Evolutionary conservation across 2,888 invertebrate species (phyloP), one percentile per base, ranked within the genome.

Genomic region (Rhingia campestris): DNA sequence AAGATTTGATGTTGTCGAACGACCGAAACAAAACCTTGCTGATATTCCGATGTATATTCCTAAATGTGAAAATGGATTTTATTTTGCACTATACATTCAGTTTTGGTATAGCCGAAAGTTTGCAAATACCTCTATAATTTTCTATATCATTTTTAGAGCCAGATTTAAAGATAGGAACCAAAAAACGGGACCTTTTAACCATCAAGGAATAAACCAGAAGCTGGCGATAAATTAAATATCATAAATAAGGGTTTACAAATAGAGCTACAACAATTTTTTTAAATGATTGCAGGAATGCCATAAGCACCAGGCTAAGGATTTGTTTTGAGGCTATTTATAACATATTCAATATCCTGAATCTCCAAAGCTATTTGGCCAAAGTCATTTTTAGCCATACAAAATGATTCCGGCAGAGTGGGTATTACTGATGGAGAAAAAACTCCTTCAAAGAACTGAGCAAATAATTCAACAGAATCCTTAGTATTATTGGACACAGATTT

Each of bases 1-100:
- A 7, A 64, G 6, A 9, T 51, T 64, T 6, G 49, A 66, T 41
- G 66, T 66, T 12, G 51, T 66, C 39, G 53, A 66, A 6, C 41
- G 37, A 30, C 49, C 51, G 37, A 39, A 39, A 51, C 37, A 64
- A 64, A 51, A n/a, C 51, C 64, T 4, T 66, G 41, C 22, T 66
- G 41, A n/a, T n/a, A n/a, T n/a, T n/a, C 53, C 0, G 63, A n/a
- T 45, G 33, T 45, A 32, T 59, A 12, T 7, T 59, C 45, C 22
- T 61, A 45, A 45, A 61, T 45, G 45, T 45, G n/a, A 9, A 61
- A 61, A 12, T 49, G 45, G n/a, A 37, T 33, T 35, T 56, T 41
- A 41, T 39, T 41, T 58, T 58, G 3, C 43, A 63, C 6, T 12
- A 37, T 49, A 22, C 63, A 30, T 41, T 58, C 45, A 49, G 37